phyloP scores from a whole-genome alignment of 2,888 invertebrate genomes.

The Conops quadrifasciatus region DNA sequence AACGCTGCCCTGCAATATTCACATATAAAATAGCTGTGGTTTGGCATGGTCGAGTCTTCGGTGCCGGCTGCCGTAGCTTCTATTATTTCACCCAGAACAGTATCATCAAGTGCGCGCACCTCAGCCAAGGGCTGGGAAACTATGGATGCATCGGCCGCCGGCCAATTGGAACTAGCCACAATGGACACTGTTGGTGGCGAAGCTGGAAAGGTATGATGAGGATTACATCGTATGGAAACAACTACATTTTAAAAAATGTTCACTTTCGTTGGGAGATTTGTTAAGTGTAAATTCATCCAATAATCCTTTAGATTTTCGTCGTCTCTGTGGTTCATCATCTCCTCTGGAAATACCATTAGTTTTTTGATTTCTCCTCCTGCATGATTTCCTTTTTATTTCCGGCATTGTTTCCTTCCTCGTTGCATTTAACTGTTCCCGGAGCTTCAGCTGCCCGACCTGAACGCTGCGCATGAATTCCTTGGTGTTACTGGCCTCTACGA shows the following conservation, averaged over 20 bases:
- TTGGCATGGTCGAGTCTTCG: not conserved
- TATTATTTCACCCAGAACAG: conserved; percentile 36
- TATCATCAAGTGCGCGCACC: conserved; percentile 30
- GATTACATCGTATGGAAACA: not conserved
- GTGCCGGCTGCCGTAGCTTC: conserved; percentile 12
- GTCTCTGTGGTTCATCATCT: conserved; percentile 8
- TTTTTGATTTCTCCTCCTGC: conserved; percentile 52
- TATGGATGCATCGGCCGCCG: conserved; percentile 51
- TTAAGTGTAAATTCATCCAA: conserved; percentile 28
- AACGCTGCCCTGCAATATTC: conserved; percentile 67
- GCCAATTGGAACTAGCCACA: too few species aligned
- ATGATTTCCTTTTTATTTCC: not conserved
- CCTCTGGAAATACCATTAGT: not conserved
- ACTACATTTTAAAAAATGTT: not conserved
- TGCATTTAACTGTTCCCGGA: conserved; percentile 48
- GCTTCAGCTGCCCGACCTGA: conserved; percentile 71
- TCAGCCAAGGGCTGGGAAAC: conserved; percentile 38
- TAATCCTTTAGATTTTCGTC: conserved; percentile 66
- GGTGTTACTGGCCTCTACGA: conserved; percentile 78
- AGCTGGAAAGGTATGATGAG: not conserved
- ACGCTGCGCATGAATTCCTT: conserved; percentile 78
- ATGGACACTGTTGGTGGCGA: conserved; percentile 66
- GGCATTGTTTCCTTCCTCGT: not conserved
- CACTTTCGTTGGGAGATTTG: not conserved
- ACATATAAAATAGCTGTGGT: conserved; percentile 53